phyloP scores from a whole-genome alignment of 2,797 vertebrate genomes.

The Eleutherodactylus coqui region DNA sequence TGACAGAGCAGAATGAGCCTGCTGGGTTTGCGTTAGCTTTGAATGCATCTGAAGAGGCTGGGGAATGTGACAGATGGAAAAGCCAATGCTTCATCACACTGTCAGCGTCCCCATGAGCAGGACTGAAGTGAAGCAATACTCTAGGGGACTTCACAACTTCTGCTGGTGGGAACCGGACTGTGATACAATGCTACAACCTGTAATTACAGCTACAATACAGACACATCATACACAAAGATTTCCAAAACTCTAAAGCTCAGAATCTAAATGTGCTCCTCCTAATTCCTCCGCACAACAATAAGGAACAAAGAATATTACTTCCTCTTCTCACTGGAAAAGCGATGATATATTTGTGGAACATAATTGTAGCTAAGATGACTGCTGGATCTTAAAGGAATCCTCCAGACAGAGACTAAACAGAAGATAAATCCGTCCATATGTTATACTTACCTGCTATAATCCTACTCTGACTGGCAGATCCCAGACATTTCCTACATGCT shows the following conservation, averaged over 20 bases:
- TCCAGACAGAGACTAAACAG: too few relatives aligned
- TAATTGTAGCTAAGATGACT: background rate
- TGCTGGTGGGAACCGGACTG: background rate
- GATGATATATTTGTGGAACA: background rate
- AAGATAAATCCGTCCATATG: too few relatives aligned
- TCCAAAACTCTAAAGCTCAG: background rate
- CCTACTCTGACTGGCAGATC: too few relatives aligned
- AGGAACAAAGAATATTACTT: background rate
- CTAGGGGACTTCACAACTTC: conserved; percentile 7
- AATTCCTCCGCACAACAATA: background rate
- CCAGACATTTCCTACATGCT: too few relatives aligned
- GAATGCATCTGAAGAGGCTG: background rate
- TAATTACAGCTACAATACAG: conserved; percentile 17
- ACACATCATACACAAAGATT: background rate
- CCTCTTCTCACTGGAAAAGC: background rate
- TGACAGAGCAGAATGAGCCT: conserved; percentile 3
- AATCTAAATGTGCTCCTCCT: background rate
- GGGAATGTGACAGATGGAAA: conserved; percentile 26
- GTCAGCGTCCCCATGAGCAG: background rate
- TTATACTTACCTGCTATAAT: too few relatives aligned
- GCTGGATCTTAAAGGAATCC: background rate
- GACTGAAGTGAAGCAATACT: conserved; percentile 8
- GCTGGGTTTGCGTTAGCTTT: background rate
- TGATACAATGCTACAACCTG: background rate
- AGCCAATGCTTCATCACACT: background rate